Conservation (phyloP, 1,140 invertebrate genomes). For the Bombus polaris region DNA sequence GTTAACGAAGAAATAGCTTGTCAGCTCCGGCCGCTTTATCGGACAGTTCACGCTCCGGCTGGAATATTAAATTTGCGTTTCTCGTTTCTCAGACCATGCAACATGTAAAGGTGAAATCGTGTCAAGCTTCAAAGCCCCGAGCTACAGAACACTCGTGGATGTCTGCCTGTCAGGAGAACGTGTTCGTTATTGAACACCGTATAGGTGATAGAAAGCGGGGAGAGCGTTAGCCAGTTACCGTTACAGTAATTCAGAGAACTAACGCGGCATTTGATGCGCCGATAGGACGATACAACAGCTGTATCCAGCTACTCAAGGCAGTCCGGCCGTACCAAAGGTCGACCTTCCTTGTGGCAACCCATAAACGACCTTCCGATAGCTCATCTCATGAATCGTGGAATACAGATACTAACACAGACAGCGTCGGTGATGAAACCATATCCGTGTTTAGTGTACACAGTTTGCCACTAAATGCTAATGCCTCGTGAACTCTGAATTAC, state of each 20-base stretch:
- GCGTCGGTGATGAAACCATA: conserved; percentile 39
- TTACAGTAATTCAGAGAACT: not conserved
- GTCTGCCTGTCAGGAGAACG: no score
- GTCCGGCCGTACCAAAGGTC: not conserved
- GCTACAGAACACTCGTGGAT: no score
- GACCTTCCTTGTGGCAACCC: conserved; percentile 20
- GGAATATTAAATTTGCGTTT: not conserved
- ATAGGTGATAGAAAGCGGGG: not conserved
- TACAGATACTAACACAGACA: not conserved
- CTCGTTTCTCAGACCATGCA: not conserved
- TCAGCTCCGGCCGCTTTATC: not conserved
- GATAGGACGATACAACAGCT: conserved; percentile 1
- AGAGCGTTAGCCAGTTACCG: not conserved
- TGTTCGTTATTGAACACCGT: not conserved
- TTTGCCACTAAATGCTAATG: conserved; percentile 55
- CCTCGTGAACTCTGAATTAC: conserved; percentile 37
- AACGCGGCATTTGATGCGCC: conserved; percentile 6
- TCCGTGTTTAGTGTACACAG: conserved; percentile 34
- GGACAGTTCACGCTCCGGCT: not conserved
- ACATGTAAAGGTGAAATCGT: no score
- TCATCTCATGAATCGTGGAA: conserved; percentile 32
- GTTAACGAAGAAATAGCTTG: conserved; percentile 39
- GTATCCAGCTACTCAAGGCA: not conserved
- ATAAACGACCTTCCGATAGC: conserved; percentile 29
- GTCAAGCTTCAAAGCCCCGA: no score